Evolutionary conservation across 2,888 invertebrate species (phyloP).

Genomic region (Scaptomyza caliginosa): DNA sequence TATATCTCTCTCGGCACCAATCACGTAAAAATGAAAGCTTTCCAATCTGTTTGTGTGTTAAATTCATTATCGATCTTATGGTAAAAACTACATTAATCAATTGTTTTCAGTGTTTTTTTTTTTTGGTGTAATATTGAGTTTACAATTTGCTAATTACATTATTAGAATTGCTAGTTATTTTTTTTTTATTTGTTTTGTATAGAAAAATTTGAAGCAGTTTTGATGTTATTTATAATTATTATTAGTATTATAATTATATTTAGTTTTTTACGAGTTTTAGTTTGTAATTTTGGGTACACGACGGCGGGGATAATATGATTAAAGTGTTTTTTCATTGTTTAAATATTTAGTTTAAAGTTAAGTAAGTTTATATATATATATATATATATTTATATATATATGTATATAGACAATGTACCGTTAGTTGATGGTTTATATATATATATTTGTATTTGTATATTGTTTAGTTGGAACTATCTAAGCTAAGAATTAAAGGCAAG

Average conservation of each 20-base stretch:
- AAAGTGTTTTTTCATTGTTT: constrained; percentile 64
- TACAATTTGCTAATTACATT: constrained; percentile 73
- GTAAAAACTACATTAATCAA: constrained; percentile 24
- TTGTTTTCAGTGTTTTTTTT: constrained; percentile 6
- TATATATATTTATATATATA: constrained; percentile 47
- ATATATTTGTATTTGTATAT: constrained; percentile 21
- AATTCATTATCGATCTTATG: constrained; percentile 56
- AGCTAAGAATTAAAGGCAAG: constrained; percentile 66
- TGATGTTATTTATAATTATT: constrained; percentile 26
- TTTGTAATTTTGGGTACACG: constrained; percentile 77
- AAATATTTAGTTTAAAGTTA: constrained; percentile 19
- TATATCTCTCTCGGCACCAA: constrained; percentile 1
- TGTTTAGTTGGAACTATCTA: constrained; percentile 66
- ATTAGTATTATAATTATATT: constrained; percentile 29
- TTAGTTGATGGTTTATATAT: constrained; percentile 26
- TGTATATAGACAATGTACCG: constrained; percentile 63
- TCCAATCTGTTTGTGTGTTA: constrained; percentile 6
- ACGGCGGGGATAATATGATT: constrained; percentile 83
- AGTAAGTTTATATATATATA: constrained; percentile 8
- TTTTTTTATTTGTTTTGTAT: constrained; percentile 36
- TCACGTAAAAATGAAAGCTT: constrained; percentile 3
- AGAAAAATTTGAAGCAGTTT: constrained; percentile 68
- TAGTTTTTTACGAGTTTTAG: constrained; percentile 49
- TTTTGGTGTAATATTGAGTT: constrained; percentile 54
- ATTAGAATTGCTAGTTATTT: constrained; percentile 55